Evolutionary conservation across 2,888 invertebrate genomes (phyloP), one percentile per base, ranked within the genome.

Genomic region (Anaspis maculata): DNA sequence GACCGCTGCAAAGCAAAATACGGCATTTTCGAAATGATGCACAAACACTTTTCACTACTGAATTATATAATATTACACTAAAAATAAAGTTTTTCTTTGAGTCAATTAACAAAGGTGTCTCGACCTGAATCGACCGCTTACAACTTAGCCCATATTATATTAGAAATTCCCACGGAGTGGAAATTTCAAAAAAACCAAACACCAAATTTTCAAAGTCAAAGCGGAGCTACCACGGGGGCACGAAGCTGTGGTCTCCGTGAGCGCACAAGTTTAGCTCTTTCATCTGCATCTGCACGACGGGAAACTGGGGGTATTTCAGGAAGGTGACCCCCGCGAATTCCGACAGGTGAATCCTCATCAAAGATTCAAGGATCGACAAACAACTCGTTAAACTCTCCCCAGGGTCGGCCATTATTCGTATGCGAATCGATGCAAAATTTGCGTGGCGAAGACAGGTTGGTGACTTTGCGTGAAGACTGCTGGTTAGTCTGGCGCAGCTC

Each of bases 1-100:
- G 74, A 74, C 41, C 75, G 67, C 67, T 76, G 74, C 38, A 74
- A 62, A 56, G 72, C 71, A 45, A 61, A 56, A 25, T 61, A 48
- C 37, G 55, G 53, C 57, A 61, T 61, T 38, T 45, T 55, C 7
- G n/a, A 14, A 3, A 2, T 13, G n/a, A n/a, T n/a, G n/a, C n/a
- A n/a, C n/a, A n/a, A n/a, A n/a, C n/a, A n/a, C n/a, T n/a, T n/a
- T n/a, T n/a, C n/a, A n/a, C n/a, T n/a, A n/a, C n/a, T n/a, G n/a
- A n/a, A n/a, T n/a, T n/a, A n/a, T n/a, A n/a, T n/a, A n/a, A n/a
- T 13, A 13, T 30, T 29, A 25, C 32, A 42, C 33, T 32, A 38
- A 28, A 29, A 29, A 32, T 10, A n/a, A 2, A 34, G 14, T 37
- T 14, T 33, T 9, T 33, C 7, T 32, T 13, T 32, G 27, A 27